Evolutionary conservation across 2,888 invertebrate species (phyloP).

Genomic region (Acanthosoma haemorrhoidale): DNA sequence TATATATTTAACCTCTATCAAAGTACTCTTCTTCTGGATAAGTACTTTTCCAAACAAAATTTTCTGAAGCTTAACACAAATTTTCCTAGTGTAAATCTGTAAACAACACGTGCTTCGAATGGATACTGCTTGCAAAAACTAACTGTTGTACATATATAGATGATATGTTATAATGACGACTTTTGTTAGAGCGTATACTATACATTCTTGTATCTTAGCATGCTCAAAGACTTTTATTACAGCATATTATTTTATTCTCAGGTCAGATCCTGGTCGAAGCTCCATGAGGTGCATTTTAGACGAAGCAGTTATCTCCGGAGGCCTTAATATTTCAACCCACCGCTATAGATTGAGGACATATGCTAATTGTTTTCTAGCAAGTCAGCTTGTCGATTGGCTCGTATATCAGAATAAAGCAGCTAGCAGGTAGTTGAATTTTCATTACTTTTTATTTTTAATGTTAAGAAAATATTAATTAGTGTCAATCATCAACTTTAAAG

Average conservation of each 20-base stretch:
- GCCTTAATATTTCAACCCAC: constrained; percentile 57
- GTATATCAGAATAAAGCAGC: constrained; percentile 70
- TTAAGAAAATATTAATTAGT: background rate
- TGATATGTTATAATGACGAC: no score
- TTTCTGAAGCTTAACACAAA: no score
- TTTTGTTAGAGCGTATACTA: no score
- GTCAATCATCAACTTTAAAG: background rate
- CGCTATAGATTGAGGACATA: constrained; percentile 68
- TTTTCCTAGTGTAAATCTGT: no score
- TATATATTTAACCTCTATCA: no score
- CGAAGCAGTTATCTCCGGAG: constrained; percentile 54
- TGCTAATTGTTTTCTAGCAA: constrained; percentile 69
- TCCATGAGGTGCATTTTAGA: constrained; percentile 54
- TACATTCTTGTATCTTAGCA: no score
- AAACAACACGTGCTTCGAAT: no score
- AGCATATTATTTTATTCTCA: constrained; percentile 8
- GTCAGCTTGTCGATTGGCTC: constrained; percentile 78
- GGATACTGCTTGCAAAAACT: no score
- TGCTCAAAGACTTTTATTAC: no score
- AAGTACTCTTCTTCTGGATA: no score
- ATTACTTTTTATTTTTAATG: background rate
- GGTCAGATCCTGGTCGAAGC: constrained; percentile 30
- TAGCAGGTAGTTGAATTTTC: constrained; percentile 56
- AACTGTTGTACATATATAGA: no score
- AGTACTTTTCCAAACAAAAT: no score